Evolutionary conservation across 2,797 vertebrate genomes (phyloP).

Genomic region (Paratrypauchen microcephalus): DNA sequence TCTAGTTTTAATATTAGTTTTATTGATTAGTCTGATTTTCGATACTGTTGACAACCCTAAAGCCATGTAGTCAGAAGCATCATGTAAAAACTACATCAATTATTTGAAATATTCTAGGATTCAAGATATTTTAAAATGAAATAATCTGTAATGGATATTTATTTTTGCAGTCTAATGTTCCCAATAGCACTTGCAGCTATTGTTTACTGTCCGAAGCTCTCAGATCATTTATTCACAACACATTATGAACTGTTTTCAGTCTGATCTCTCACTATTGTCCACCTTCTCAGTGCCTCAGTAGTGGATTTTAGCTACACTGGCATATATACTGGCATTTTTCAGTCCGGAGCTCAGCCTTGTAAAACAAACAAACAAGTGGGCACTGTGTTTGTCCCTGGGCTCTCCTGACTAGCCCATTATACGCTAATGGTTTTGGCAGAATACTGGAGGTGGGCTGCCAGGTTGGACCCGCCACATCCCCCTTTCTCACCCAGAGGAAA

Average conservation of each 20-base stretch:
- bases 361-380: conserved; percentile 73
- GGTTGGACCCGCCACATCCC: conserved; percentile 55
- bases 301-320: conserved; percentile 48
- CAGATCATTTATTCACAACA: conserved; percentile 37
- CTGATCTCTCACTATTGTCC: conserved; percentile 32
- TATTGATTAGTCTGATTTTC: no score
- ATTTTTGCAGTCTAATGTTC: neutral
- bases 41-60: no score
- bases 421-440: conserved; percentile 68
- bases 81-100: no score
- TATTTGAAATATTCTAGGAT: neutral
- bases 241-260: conserved; percentile 22
- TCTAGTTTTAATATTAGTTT: no score
- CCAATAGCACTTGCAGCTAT: neutral
- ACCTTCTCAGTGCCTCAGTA: conserved; percentile 6
- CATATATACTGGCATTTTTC: conserved; percentile 67
- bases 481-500: conserved; percentile 53
- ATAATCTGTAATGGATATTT: neutral
- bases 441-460: conserved; percentile 60
- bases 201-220: conserved; percentile 8
- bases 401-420: conserved; percentile 74
- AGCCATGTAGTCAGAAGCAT: no score
- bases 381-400: conserved; percentile 62
- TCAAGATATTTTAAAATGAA: neutral
- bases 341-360: conserved; percentile 56